A percentile compares a stretch with the other conserved stretches of the same genome.
phyloP scores from a whole-genome alignment of 2,888 invertebrate species.

The Anaspis maculata region DNA sequence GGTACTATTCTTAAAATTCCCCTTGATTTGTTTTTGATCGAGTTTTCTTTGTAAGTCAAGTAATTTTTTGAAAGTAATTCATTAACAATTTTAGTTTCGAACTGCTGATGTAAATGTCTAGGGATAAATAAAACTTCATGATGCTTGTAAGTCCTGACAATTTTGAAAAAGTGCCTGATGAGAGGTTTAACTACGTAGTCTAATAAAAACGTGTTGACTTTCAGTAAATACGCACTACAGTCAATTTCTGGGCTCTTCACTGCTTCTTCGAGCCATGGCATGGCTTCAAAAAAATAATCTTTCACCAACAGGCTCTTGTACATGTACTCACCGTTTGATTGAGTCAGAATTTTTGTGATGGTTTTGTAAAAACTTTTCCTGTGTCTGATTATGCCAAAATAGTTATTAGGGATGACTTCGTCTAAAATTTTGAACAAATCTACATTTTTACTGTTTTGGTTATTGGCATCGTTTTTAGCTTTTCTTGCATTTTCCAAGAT shows the following conservation, averaged over 20 bases:
- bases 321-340: background rate
- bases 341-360: background rate
- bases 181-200: background rate
- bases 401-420: background rate
- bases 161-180: background rate
- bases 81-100: background rate
- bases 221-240: background rate
- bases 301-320: background rate
- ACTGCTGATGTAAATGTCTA: background rate
- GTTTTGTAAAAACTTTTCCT: background rate
- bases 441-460: no score
- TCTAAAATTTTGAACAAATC: no score
- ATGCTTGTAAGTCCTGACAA: background rate
- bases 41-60: background rate
- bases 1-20: background rate
- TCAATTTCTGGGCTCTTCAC: background rate
- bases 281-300: background rate
- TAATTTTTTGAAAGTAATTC: background rate
- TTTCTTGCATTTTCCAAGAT: no score
- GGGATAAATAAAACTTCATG: background rate
- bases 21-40: background rate
- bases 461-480: no score
- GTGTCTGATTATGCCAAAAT: background rate
- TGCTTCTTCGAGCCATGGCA: background rate
- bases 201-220: background rate